These are phyloP conservation scores for Coregonus suidteri DNA, from an alignment of 2,797 vertebrate genomes.

Conservation along the genomic window DNA sequence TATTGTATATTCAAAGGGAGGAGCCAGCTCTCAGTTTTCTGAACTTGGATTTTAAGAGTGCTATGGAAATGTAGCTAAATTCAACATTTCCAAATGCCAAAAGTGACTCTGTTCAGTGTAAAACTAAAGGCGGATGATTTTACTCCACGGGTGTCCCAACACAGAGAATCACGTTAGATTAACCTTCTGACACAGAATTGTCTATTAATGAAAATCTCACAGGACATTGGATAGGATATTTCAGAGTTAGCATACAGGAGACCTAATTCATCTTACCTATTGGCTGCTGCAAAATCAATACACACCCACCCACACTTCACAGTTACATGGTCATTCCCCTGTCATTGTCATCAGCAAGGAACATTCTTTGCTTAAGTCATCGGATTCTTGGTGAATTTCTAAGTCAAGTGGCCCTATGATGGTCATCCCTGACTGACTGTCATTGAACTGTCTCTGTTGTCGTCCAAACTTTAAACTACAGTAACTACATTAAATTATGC, in stretches of 20 bases:
- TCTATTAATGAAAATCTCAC: no score
- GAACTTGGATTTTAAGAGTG: not conserved
- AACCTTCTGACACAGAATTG: no score
- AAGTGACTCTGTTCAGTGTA: not conserved
- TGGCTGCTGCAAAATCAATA: not conserved
- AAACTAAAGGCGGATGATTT: constrained; percentile 1
- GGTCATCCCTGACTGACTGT: not conserved
- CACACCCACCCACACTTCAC: not conserved
- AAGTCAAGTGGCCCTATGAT: not conserved
- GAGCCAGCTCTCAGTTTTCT: constrained; percentile 21
- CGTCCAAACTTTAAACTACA: not conserved
- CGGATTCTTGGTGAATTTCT: not conserved
- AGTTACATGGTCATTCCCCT: not conserved
- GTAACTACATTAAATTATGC: not conserved
- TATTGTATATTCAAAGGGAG: constrained; percentile 24
- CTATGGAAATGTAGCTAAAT: not conserved
- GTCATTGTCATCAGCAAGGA: not conserved
- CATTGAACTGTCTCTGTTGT: not conserved
- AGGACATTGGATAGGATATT: no score
- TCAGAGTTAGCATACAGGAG: not conserved
- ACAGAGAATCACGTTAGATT: not conserved
- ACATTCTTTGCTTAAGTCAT: not conserved
- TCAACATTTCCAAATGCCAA: not conserved
- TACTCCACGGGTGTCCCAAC: not conserved
- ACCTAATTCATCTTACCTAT: not conserved